Evolutionary conservation across 2,888 invertebrate species (phyloP).

Genomic region (Boloria euphrosyne): DNA sequence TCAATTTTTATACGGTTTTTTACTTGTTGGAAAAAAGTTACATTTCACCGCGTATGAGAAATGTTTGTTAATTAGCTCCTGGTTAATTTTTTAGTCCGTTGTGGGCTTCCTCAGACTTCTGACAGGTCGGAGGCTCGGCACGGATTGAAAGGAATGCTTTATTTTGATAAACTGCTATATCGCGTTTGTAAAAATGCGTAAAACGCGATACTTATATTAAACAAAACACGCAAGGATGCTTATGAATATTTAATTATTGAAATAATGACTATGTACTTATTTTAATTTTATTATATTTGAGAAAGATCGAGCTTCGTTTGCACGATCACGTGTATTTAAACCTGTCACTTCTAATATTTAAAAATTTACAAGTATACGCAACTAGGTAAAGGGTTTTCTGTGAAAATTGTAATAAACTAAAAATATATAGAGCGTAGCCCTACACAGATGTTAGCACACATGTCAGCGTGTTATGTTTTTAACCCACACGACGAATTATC

Average conservation of each 20-base stretch:
- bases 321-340: too few relatives aligned
- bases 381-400: neutral
- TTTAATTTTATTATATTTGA: too few relatives aligned
- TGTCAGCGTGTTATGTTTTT: constrained; percentile 9
- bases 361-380: too few relatives aligned
- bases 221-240: too few relatives aligned
- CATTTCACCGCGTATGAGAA: neutral
- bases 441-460: constrained; percentile 17
- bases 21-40: neutral
- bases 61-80: neutral
- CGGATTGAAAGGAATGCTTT: neutral
- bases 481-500: constrained; percentile 21
- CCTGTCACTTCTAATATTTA: too few relatives aligned
- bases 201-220: too few relatives aligned
- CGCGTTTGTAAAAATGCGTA: too few relatives aligned
- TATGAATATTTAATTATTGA: too few relatives aligned
- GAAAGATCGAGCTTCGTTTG: too few relatives aligned
- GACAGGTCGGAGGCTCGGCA: too few relatives aligned
- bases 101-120: too few relatives aligned
- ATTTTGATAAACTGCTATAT: neutral
- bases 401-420: neutral
- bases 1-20: neutral
- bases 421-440: constrained; percentile 8
- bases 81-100: neutral
- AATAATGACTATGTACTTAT: too few relatives aligned